Base-by-base conservation (phyloP, 1,140 invertebrate species). In the Zaprionus ghesquierei region DNA sequence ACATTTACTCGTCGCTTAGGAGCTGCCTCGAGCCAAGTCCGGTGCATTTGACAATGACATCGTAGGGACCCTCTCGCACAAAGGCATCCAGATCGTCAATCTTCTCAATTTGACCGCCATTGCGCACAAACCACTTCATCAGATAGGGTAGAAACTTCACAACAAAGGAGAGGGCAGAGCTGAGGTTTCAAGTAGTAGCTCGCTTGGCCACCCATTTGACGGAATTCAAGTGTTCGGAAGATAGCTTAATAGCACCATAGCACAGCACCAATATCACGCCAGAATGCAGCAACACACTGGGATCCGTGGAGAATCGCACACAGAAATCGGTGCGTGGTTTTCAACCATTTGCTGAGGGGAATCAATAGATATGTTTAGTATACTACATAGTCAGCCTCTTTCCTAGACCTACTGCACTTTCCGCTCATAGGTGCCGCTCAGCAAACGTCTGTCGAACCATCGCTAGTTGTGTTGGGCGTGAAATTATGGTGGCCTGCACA, bases 11-110 rank as follows among this genome's bases (percentile, higher is more conserved):
- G 92, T 97, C 96, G 6, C 92, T 90, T 2, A 94, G 93, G 5
- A 96, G 89, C 6, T 95, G 93, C 9, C 93, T 93, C 0, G 97
- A 85, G 6, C 90, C 90, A 6, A 91, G 56, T 1, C 96, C 96
- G 22, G 94, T 93, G 78, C 96, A 97, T 89, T 97, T 97, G 23
- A 97, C 93, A 29, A 97, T 92, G 2, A 95, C 92, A 89, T 96
- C 94, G 81, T 93, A 96, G 0, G 85, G 9, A 6, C 92, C 92
- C 1, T 92, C 80, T 0, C 92, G 64, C 1, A 91, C 72, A 0
- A 95, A 81, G 64, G 94, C 93, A 6, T 93, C 74, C 2, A 96
- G 91, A 29, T 93, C 92, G 1, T 84, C 76, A 10, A 96, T 89
- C 63, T 93, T 94, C 18, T 91, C 44, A 9, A 95, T 68, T 44